A percentile compares a stretch with the other conserved stretches of the same genome.
These are phyloP conservation scores for Tenthredo notha DNA, from an alignment of 2,888 invertebrate genomes.

Conservation along the genomic window DNA sequence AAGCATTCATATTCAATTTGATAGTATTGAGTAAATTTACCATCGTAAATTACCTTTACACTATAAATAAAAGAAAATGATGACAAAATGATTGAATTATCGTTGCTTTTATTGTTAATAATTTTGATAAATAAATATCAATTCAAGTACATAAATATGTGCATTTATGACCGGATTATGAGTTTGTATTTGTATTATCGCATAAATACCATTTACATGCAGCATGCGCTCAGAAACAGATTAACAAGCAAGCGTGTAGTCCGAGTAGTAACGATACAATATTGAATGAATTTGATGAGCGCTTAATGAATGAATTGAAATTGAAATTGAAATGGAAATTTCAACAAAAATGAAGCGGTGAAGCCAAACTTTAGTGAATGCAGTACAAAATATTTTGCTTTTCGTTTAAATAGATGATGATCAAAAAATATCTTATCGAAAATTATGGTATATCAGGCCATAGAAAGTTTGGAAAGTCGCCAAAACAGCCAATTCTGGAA, in stretches of 20 bases:
- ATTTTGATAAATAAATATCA: neutral
- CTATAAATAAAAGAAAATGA: constrained; percentile 21
- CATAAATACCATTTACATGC: constrained; percentile 29
- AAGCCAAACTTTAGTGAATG: neutral
- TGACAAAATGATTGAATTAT: constrained; percentile 14
- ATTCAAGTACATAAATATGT: neutral
- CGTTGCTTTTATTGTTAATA: neutral
- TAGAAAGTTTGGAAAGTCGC: constrained; percentile 46
- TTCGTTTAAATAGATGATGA: neutral
- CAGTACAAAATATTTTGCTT: neutral
- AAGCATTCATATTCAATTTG: neutral
- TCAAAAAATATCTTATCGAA: neutral
- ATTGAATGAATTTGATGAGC: neutral
- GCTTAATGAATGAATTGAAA: neutral
- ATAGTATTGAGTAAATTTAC: neutral
- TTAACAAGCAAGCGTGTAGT: constrained; percentile 3
- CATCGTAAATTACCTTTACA: neutral
- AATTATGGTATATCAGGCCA: neutral
- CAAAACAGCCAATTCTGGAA: constrained; percentile 49
- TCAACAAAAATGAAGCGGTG: neutral
- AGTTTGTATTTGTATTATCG: neutral
- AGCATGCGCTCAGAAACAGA: neutral
- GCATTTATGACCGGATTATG: constrained; percentile 4
- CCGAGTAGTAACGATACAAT: neutral
- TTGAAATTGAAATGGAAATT: neutral